Conservation (phyloP, 2,888 invertebrate genomes). For the Calameuta filiformis region DNA sequence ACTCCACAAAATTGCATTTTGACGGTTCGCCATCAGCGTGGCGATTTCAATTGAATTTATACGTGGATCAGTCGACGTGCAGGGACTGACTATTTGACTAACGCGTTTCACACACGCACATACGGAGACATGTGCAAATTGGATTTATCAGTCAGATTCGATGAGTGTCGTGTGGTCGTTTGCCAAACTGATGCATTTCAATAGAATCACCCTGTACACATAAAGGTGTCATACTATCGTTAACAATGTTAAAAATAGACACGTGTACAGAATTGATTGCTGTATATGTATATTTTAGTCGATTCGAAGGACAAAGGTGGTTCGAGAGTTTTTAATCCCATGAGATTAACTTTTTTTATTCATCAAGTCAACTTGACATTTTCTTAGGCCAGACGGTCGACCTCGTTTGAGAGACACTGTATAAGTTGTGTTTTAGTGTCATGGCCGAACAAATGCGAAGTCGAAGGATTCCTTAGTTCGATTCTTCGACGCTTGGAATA, state of each 20-base stretch:
- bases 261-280: neutral
- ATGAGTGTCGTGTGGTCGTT: neutral
- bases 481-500: neutral
- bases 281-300: neutral
- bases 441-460: constrained; percentile 40
- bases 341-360: neutral
- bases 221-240: neutral
- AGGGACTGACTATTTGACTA: constrained; percentile 22
- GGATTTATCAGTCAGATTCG: neutral
- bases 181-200: neutral
- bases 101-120: neutral
- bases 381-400: constrained; percentile 1
- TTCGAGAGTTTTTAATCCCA: neutral
- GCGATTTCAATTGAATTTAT: constrained; percentile 31
- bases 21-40: constrained; percentile 10
- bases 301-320: neutral
- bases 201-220: neutral
- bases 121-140: neutral
- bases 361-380: neutral
- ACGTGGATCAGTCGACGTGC: constrained; percentile 27
- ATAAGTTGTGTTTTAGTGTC: constrained; percentile 43
- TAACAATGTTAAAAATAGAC: neutral
- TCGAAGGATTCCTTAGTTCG: neutral
- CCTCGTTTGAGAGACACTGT: constrained; percentile 21
- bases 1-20: constrained; percentile 35